A percentile compares a stretch with the other conserved stretches of the same genome.
Evolutionary conservation across 2,797 vertebrate genomes (phyloP).

Genomic region (Scomberomorus guttatus): DNA sequence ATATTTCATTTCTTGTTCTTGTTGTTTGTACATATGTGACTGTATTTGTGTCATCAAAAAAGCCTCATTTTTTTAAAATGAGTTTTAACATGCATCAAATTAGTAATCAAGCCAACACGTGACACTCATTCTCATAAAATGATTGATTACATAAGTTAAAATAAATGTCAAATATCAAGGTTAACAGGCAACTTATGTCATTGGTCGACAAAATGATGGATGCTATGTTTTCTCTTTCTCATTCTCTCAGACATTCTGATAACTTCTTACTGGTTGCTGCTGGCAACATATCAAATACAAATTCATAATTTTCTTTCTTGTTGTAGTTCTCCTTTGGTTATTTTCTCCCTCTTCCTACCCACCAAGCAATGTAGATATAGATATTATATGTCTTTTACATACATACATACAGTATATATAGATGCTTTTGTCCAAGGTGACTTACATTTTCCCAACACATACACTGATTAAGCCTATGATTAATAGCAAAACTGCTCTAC

Average conservation of each 20-base stretch:
- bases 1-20: not conserved
- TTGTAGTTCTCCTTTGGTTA: not conserved
- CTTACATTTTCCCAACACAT: not conserved
- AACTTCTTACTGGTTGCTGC: not conserved
- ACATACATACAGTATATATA: not conserved
- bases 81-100: not conserved
- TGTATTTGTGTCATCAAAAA: not conserved
- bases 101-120: constrained; percentile 6
- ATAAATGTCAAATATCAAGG: constrained; percentile 19
- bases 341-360: not conserved
- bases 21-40: not conserved
- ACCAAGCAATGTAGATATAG: not conserved
- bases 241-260: constrained; percentile 7
- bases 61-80: not conserved
- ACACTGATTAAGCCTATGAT: not conserved
- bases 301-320: not conserved
- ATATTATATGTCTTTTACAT: not conserved
- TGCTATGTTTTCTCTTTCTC: not conserved
- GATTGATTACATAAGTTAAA: not conserved
- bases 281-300: not conserved
- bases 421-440: no score
- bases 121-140: not conserved
- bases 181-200: not conserved
- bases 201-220: not conserved
- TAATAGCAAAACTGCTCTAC: not conserved